Evolutionary conservation across 1,140 invertebrate species (phyloP).

Genomic region (Nephila pilipes): DNA sequence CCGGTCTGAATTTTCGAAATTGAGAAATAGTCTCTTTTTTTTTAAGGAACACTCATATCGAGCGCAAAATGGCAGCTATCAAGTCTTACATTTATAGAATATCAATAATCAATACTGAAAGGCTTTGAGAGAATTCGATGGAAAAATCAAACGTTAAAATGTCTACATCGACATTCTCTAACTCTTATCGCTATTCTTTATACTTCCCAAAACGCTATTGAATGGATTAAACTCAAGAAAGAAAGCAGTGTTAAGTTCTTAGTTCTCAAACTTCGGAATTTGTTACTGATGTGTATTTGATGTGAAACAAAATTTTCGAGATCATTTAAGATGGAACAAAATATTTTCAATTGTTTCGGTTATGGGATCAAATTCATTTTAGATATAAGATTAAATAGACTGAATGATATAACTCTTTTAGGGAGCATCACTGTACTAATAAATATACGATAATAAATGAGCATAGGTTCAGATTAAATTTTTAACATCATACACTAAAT

Average conservation of each 20-base stretch:
- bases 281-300: background rate
- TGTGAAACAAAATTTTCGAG: background rate
- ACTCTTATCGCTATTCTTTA: slow-evolving; percentile 30
- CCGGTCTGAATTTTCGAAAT: slow-evolving; percentile 1
- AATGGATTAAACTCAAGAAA: background rate
- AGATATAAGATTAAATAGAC: too few species aligned
- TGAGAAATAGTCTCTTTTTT: slow-evolving; percentile 30
- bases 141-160: slow-evolving; percentile 73
- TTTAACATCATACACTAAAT: too few species aligned
- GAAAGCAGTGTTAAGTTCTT: background rate
- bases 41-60: slow-evolving; percentile 6
- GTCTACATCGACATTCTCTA: slow-evolving; percentile 55
- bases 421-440: too few species aligned
- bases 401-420: too few species aligned
- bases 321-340: too few species aligned
- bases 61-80: slow-evolving; percentile 61
- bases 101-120: slow-evolving; percentile 69
- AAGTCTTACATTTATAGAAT: slow-evolving; percentile 70
- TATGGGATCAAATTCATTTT: too few species aligned
- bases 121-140: slow-evolving; percentile 63
- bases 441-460: too few species aligned
- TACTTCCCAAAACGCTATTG: background rate
- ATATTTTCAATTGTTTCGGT: too few species aligned
- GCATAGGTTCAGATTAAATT: too few species aligned
- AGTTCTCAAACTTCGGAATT: background rate